Evolutionary conservation across 2,113 vertebrate genomes (phyloP).

Genomic region (human (Homo sapiens)): GRCh38 chr7:68945501-68946000

Average conservation of each 20-base stretch:
- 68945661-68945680: neutral
- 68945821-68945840: neutral
- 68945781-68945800: neutral
- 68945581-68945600: slow-evolving; percentile 58
- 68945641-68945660: rapidly evolving
- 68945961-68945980: neutral
- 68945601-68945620: neutral
- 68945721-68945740: neutral
- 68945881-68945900: rapidly evolving
- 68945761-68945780: neutral
- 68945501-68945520: neutral
- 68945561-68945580: slow-evolving; percentile 41
- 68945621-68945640: neutral
- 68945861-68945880: neutral
- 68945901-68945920: neutral
- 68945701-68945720: slow-evolving; percentile 31
- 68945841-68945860: no score
- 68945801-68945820: neutral
- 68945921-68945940: neutral
- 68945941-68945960: neutral
- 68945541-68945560: slow-evolving; percentile 10
- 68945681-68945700: neutral
- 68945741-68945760: neutral
- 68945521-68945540: slow-evolving; percentile 73
- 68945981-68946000: neutral